These are phyloP conservation scores for Halocynthia roretzi DNA, from an alignment of 23 tunicate genomes.

Conservation along the genomic window DNA sequence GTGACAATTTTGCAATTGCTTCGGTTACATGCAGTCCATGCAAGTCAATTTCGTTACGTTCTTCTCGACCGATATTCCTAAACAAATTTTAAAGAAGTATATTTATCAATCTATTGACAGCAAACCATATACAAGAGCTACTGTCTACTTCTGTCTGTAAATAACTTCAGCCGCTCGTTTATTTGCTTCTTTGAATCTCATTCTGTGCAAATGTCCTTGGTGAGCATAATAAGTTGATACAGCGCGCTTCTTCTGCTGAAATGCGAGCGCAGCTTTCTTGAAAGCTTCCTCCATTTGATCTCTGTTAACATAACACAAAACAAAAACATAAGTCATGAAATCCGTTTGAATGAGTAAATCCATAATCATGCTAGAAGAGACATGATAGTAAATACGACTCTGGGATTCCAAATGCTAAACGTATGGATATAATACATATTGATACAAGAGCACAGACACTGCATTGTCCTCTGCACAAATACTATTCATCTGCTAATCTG, in stretches of 20 bases:
- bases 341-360: too few relatives aligned
- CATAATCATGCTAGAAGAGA: neutral
- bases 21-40: conserved; percentile 62
- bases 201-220: conserved; percentile 40
- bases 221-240: conserved; percentile 35
- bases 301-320: neutral
- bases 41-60: conserved; percentile 36
- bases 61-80: conserved; percentile 42
- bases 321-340: too few relatives aligned
- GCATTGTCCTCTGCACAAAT: too few relatives aligned
- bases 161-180: conserved; percentile 37
- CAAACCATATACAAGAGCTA: conserved; percentile 4
- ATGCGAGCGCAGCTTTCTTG: conserved; percentile 48
- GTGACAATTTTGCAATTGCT: conserved; percentile 36
- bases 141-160: neutral
- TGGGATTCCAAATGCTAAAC: neutral
- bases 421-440: neutral
- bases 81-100: neutral
- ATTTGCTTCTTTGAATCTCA: conserved; percentile 34
- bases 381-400: neutral
- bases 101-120: neutral
- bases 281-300: conserved; percentile 36
- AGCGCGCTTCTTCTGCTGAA: conserved; percentile 36
- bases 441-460: neutral
- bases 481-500: too few relatives aligned